phyloP scores from a whole-genome alignment of 2,888 invertebrate genomes.

The Siphlonurus alternatus region DNA sequence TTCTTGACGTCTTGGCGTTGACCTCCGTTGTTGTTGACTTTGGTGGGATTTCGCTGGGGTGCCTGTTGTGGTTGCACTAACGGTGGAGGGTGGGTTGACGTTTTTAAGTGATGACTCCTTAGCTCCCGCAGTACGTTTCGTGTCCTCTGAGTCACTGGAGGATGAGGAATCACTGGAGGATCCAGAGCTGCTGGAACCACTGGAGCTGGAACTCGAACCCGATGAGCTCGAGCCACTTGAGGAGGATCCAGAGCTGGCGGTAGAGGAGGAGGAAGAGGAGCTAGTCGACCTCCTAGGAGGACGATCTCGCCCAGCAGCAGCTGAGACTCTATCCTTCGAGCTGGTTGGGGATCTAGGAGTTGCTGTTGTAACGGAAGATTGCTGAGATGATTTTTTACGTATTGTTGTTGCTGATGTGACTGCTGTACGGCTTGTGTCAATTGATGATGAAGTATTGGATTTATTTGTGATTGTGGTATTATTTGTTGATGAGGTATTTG shows the following conservation, averaged over 20 bases:
- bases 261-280: neutral
- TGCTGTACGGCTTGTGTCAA: neutral
- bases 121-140: constrained; percentile 7
- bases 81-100: neutral
- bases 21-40: neutral
- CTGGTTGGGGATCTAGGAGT: neutral
- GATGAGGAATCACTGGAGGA: neutral
- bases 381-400: neutral
- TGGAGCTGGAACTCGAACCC: neutral
- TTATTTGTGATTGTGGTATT: constrained; percentile 16
- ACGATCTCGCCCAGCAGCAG: neutral
- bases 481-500: constrained; percentile 23
- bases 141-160: neutral
- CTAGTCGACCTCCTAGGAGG: neutral
- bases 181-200: neutral
- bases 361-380: neutral
- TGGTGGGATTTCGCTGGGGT: neutral
- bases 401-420: neutral
- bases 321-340: neutral
- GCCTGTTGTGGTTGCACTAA: neutral
- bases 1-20: neutral
- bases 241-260: neutral
- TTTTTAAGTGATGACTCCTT: neutral
- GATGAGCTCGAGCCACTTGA: neutral
- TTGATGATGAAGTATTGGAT: constrained; percentile 5